A percentile compares a stretch with the other conserved stretches of the same genome.
phyloP scores from a whole-genome alignment of 1,140 invertebrate species.

The Liolophura sinensis region DNA sequence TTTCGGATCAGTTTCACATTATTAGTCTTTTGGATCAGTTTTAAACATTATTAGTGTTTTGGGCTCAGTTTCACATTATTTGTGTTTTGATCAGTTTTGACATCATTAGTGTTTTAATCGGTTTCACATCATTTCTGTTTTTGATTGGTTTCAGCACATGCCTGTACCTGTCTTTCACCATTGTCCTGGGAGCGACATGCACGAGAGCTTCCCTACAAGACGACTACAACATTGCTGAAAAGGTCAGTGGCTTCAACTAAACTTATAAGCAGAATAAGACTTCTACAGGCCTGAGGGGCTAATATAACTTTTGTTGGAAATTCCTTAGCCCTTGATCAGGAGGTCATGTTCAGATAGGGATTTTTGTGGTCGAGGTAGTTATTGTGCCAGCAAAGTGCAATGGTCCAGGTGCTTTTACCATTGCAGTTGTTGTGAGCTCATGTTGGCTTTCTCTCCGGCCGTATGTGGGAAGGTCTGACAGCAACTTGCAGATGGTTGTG shows the following conservation, averaged over 20 bases:
- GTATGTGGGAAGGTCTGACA: too few species aligned
- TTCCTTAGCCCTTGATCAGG: not conserved
- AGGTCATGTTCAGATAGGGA: too few species aligned
- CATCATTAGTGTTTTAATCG: conserved; percentile 1
- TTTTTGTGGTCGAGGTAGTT: too few species aligned
- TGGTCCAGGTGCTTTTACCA: too few species aligned
- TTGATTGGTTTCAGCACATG: conserved; percentile 74
- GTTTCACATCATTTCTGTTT: conserved; percentile 13
- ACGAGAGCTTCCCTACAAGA: conserved; percentile 71
- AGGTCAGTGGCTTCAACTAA: conserved; percentile 35
- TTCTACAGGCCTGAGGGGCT: conserved; percentile 54
- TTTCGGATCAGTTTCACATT: conserved; percentile 2
- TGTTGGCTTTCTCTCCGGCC: too few species aligned
- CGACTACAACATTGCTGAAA: conserved; percentile 82
- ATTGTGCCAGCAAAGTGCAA: too few species aligned
- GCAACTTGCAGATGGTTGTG: too few species aligned
- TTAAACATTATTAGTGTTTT: conserved; percentile 57
- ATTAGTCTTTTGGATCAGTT: conserved; percentile 43
- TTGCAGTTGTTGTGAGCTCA: too few species aligned
- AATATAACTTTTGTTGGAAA: not conserved
- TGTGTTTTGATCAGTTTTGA: not conserved
- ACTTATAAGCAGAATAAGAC: not conserved
- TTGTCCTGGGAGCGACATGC: conserved; percentile 88
- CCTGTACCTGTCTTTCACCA: conserved; percentile 84
- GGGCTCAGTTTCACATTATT: not conserved